These are phyloP conservation scores for Zygogramma bicolorata DNA, from an alignment of 2,888 invertebrate genomes.

Conservation along the genomic window DNA sequence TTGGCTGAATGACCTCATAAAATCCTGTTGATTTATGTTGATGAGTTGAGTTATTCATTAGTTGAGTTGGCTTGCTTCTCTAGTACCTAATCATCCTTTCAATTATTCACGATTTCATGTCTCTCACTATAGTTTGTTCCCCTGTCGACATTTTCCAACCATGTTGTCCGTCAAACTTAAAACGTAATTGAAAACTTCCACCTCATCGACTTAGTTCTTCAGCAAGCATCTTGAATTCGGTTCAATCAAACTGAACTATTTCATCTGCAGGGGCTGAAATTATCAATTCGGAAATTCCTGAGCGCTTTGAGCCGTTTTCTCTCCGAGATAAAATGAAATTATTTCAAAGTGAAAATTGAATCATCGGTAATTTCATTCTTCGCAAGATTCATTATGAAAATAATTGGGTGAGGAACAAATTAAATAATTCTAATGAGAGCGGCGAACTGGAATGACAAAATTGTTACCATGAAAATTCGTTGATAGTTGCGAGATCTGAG, in stretches of 20 bases:
- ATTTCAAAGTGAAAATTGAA: constrained; percentile 20
- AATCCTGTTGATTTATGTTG: no score
- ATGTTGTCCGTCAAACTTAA: not conserved
- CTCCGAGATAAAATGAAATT: constrained; percentile 10
- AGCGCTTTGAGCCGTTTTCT: constrained; percentile 9
- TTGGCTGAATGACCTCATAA: no score
- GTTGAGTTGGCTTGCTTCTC: no score
- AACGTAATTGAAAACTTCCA: not conserved
- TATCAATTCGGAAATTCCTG: constrained; percentile 5
- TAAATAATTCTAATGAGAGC: constrained; percentile 6
- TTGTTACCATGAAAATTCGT: not conserved
- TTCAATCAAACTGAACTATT: constrained; percentile 1
- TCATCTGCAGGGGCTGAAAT: not conserved
- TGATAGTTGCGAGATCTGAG: not conserved
- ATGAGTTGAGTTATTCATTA: no score
- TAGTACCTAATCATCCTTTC: no score
- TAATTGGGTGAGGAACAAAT: constrained; percentile 13
- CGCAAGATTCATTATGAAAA: constrained; percentile 11
- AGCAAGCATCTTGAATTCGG: not conserved
- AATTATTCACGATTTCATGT: no score
- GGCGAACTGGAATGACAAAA: constrained; percentile 8
- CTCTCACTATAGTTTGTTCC: no score
- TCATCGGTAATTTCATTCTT: constrained; percentile 20
- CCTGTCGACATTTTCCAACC: no score
- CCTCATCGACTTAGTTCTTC: not conserved